phyloP scores from a whole-genome alignment of 1,140 invertebrate genomes.

The Ostrea edulis region DNA sequence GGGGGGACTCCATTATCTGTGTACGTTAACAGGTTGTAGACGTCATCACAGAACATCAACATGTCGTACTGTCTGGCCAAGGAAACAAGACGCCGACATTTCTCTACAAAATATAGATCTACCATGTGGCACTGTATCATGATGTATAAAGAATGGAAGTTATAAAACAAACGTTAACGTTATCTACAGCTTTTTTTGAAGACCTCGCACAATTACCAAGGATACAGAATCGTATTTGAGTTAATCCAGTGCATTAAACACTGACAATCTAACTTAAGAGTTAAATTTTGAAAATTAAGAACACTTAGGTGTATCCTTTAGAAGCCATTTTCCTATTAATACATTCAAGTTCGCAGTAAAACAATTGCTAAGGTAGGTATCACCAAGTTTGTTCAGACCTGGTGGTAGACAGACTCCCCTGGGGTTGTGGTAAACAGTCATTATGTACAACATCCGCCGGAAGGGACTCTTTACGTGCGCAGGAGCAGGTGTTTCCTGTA shows the following conservation, averaged over 20 bases:
- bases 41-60: constrained; percentile 84
- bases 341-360: no score
- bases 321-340: no score
- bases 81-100: constrained; percentile 80
- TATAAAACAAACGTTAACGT: no score
- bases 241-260: no score
- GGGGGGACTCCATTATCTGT: constrained; percentile 77
- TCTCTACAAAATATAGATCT: constrained; percentile 72
- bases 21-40: constrained; percentile 85
- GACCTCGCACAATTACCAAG: no score
- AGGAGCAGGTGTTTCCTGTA: constrained; percentile 62
- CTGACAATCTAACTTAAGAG: no score
- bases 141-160: no score
- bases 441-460: constrained; percentile 84
- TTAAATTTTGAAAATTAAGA: no score
- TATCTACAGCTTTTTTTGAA: no score
- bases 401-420: constrained; percentile 78
- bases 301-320: no score
- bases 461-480: constrained; percentile 79
- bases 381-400: constrained; percentile 62
- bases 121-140: no score
- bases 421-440: constrained; percentile 86
- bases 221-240: no score
- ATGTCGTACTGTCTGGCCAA: constrained; percentile 83
- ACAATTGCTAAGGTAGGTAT: neutral